phyloP scores from a whole-genome alignment of 2,888 invertebrate species.

The Phaedon cochleariae region DNA sequence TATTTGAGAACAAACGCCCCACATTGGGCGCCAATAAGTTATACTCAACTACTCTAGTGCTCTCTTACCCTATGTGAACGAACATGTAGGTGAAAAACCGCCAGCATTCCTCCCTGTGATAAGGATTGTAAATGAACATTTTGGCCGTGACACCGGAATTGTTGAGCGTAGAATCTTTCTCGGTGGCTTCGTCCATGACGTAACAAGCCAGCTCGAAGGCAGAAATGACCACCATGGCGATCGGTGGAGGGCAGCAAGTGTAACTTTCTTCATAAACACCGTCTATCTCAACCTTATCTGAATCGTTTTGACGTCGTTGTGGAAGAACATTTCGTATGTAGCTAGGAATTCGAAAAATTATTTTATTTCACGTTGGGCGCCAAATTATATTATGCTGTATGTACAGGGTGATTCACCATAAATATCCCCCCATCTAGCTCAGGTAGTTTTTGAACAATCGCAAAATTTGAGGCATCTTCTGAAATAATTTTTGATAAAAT shows the following conservation, averaged over 20 bases:
- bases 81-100: conserved; percentile 95
- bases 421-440: too few species aligned
- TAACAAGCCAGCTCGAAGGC: conserved; percentile 83
- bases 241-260: conserved; percentile 87
- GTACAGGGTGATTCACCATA: too few species aligned
- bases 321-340: conserved; percentile 44
- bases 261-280: conserved; percentile 83
- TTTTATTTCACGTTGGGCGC: not conserved
- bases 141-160: conserved; percentile 55
- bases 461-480: too few species aligned
- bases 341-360: conserved; percentile 27
- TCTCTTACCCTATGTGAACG: conserved; percentile 90
- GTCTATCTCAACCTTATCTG: conserved; percentile 17
- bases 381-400: too few species aligned
- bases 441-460: too few species aligned
- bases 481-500: too few species aligned
- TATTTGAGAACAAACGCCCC: too few species aligned
- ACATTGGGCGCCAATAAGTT: not conserved
- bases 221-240: conserved; percentile 87
- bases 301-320: conserved; percentile 15
- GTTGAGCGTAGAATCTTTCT: not conserved
- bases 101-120: conserved; percentile 88
- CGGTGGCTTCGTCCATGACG: conserved; percentile 50
- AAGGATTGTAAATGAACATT: conserved; percentile 88
- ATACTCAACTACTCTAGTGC: too few species aligned